Percentiles rank a stretch among this genome's conserved stretches.
Evolutionary conservation across 2,888 invertebrate species (phyloP).

Genomic region (Ophioninae sp.): DNA sequence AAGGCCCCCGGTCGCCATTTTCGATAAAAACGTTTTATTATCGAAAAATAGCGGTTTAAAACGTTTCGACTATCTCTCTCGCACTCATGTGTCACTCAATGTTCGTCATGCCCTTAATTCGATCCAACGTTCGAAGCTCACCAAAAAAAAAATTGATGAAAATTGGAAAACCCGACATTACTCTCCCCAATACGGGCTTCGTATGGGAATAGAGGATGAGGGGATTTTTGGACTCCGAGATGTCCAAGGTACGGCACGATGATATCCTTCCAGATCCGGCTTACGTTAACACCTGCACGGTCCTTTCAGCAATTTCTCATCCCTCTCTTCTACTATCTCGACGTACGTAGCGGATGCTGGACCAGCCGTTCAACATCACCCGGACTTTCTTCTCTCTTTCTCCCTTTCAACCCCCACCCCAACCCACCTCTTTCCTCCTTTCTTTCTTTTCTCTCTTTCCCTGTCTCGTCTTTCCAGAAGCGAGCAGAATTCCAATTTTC

Average conservation of each 20-base stretch:
- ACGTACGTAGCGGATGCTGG: conserved; percentile 19
- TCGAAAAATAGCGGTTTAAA: too few relatives aligned
- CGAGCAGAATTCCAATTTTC: conserved; percentile 78
- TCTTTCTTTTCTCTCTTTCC: conserved; percentile 69
- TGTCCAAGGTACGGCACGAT: conserved; percentile 46
- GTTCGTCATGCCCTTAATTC: too few relatives aligned
- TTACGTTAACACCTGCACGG: conserved; percentile 77
- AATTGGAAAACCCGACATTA: too few relatives aligned
- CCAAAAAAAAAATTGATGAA: too few relatives aligned
- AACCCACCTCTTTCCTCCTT: conserved; percentile 17
- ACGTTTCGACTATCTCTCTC: too few relatives aligned
- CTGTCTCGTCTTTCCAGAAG: conserved; percentile 64
- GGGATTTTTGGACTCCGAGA: conserved; percentile 37
- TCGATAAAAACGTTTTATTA: too few relatives aligned
- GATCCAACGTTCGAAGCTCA: too few relatives aligned
- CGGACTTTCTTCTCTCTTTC: conserved; percentile 23
- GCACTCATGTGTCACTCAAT: too few relatives aligned
- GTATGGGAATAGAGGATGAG: too few relatives aligned
- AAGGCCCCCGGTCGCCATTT: too few relatives aligned
- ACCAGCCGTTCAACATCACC: conserved; percentile 17
- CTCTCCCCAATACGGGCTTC: too few relatives aligned
- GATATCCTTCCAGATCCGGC: conserved; percentile 72
- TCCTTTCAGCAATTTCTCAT: conserved; percentile 76
- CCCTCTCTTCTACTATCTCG: conserved; percentile 15
- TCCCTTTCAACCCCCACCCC: too few relatives aligned